A percentile compares a stretch with the other conserved stretches of the same genome.
Conservation (phyloP, 2,797 vertebrate genomes). For the Poeciliopsis presidionis region DNA sequence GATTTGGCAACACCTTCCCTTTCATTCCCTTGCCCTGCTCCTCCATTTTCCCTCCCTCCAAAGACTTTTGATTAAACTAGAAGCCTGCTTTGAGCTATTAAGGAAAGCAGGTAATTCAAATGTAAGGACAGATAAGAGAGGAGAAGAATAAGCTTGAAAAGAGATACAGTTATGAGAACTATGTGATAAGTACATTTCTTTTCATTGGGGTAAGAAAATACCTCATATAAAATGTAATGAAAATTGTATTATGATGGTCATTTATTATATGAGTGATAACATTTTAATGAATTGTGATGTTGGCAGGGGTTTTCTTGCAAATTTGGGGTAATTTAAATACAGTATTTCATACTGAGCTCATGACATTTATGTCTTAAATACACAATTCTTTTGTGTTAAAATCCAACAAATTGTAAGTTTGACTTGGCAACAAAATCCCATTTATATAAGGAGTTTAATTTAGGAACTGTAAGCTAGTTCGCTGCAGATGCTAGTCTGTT, state of each 20-base stretch:
- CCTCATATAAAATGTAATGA: neutral
- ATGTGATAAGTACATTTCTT: neutral
- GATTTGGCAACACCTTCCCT: conserved; percentile 60
- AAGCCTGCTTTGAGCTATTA: conserved; percentile 38
- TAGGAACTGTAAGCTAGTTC: neutral
- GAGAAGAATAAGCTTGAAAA: conserved; percentile 10
- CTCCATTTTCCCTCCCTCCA: conserved; percentile 42
- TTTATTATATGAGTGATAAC: neutral
- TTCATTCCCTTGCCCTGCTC: conserved; percentile 37
- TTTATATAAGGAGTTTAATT: neutral
- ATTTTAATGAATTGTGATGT: neutral
- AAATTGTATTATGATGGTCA: neutral
- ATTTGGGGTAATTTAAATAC: neutral
- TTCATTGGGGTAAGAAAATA: neutral
- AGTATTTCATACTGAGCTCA: neutral
- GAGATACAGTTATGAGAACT: neutral
- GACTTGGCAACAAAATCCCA: neutral
- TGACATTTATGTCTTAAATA: neutral
- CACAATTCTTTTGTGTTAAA: neutral
- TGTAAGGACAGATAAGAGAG: conserved; percentile 12
- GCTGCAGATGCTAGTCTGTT: neutral
- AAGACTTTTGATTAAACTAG: conserved; percentile 71
- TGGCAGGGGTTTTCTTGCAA: neutral
- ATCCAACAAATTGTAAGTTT: neutral
- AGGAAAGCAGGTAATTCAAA: conserved; percentile 29